Conservation (phyloP, 1,140 invertebrate genomes). For the Mactra quadrangularis region DNA sequence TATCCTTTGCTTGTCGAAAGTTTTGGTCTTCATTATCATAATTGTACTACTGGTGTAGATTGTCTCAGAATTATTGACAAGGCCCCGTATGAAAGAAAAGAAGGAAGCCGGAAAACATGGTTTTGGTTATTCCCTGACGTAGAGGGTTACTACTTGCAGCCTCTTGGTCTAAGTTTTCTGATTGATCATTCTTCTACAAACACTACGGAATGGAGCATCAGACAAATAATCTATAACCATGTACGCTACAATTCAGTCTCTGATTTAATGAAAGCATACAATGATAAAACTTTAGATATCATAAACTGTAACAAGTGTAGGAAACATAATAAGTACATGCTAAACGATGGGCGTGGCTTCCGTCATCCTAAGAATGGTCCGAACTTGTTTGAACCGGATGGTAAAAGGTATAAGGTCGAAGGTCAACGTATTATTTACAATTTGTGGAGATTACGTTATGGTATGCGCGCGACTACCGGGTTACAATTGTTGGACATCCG, state of each 20-base stretch:
- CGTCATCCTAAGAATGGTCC: constrained; percentile 66
- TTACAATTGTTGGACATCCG: constrained; percentile 74
- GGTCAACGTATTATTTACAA: constrained; percentile 75
- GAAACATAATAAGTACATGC: too few species aligned
- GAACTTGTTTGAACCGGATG: constrained; percentile 70
- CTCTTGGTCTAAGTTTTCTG: constrained; percentile 73
- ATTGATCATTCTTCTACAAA: constrained; percentile 72
- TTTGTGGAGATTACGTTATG: constrained; percentile 76
- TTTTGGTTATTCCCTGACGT: constrained; percentile 72
- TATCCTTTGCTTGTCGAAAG: constrained; percentile 72
- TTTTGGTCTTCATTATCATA: constrained; percentile 72
- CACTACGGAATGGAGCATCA: constrained; percentile 68
- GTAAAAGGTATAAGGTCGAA: constrained; percentile 64
- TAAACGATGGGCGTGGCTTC: not conserved
- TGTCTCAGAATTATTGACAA: constrained; percentile 71
- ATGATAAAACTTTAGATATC: not conserved
- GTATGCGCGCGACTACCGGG: constrained; percentile 69
- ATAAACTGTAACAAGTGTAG: not conserved
- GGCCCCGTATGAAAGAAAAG: constrained; percentile 66
- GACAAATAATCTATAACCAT: constrained; percentile 73
- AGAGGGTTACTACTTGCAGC: constrained; percentile 73
- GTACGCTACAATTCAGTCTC: constrained; percentile 70
- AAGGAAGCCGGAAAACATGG: constrained; percentile 72
- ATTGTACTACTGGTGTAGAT: constrained; percentile 68
- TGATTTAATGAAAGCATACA: constrained; percentile 69